A percentile compares a stretch with the other conserved stretches of the same genome.
phyloP scores from a whole-genome alignment of 35 echinoderm and acorn worm genomes.

The Apostichopus japonicus region DNA sequence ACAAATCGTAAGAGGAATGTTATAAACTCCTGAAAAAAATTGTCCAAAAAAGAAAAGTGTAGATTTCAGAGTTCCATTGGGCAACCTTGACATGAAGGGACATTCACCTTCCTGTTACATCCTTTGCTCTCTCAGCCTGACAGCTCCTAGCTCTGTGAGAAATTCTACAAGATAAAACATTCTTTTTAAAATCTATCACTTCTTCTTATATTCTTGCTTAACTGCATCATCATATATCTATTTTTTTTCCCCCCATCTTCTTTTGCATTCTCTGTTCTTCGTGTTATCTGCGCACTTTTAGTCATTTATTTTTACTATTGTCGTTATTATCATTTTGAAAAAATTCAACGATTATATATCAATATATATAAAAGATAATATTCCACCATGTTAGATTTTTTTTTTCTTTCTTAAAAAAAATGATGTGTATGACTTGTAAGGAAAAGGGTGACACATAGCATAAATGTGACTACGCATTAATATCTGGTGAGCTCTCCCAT shows the following conservation, averaged over 20 bases:
- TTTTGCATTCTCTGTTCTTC: neutral
- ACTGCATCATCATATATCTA: neutral
- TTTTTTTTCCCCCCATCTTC: neutral
- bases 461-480: conserved; percentile 40
- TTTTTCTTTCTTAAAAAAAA: neutral
- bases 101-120: too few relatives aligned
- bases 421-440: neutral
- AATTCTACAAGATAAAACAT: too few relatives aligned
- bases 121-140: too few relatives aligned
- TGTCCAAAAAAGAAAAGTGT: too few relatives aligned
- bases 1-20: too few relatives aligned
- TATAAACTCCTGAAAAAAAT: too few relatives aligned
- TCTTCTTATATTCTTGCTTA: neutral
- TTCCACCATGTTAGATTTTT: neutral
- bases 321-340: too few relatives aligned
- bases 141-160: too few relatives aligned
- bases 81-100: too few relatives aligned
- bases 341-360: neutral
- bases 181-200: neutral
- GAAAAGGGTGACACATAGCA: conserved; percentile 15
- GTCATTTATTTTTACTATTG: too few relatives aligned
- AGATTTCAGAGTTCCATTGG: too few relatives aligned
- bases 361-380: neutral
- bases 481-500: neutral
- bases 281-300: too few relatives aligned